phyloP scores from a whole-genome alignment of 1,140 invertebrate species.

The Tetramorium simillimum region DNA sequence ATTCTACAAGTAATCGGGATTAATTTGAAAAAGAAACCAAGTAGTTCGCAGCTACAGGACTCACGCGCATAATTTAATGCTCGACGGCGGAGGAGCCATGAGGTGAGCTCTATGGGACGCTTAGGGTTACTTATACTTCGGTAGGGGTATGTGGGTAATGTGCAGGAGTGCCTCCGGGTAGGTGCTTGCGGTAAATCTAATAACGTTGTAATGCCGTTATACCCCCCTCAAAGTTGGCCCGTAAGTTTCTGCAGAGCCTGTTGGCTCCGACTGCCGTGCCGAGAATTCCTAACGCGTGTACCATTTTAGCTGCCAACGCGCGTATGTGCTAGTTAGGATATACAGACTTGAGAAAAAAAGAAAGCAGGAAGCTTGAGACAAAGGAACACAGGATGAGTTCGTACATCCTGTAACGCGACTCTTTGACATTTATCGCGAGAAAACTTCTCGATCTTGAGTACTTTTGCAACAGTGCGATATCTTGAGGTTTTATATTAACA shows the following conservation, averaged over 20 bases:
- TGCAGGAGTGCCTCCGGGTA: conserved; percentile 79
- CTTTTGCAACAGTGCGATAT: background rate
- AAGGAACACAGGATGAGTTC: background rate
- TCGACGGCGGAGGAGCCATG: conserved; percentile 59
- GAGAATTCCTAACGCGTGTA: conserved; percentile 79
- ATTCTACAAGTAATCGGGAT: background rate
- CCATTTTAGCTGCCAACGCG: conserved; percentile 65
- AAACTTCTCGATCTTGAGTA: background rate
- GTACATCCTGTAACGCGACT: background rate
- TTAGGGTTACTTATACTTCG: conserved; percentile 82
- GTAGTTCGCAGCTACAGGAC: conserved; percentile 48
- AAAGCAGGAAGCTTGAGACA: background rate
- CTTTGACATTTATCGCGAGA: background rate
- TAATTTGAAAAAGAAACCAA: conserved; percentile 27
- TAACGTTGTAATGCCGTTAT: conserved; percentile 85
- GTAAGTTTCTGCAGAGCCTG: conserved; percentile 76
- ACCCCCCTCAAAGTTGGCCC: conserved; percentile 78
- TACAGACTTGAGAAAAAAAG: conserved; percentile 27
- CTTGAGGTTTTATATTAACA: background rate
- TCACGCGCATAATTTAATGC: conserved; percentile 72
- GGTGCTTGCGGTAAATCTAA: conserved; percentile 86
- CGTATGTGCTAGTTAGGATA: conserved; percentile 42
- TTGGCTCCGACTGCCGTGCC: conserved; percentile 74
- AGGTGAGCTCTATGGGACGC: conserved; percentile 70
- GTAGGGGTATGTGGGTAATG: conserved; percentile 79